Percentiles rank a stretch among this genome's conserved stretches.
Conservation (phyloP, 2,797 vertebrate genomes). For the Tachyglossus aculeatus region DNA sequence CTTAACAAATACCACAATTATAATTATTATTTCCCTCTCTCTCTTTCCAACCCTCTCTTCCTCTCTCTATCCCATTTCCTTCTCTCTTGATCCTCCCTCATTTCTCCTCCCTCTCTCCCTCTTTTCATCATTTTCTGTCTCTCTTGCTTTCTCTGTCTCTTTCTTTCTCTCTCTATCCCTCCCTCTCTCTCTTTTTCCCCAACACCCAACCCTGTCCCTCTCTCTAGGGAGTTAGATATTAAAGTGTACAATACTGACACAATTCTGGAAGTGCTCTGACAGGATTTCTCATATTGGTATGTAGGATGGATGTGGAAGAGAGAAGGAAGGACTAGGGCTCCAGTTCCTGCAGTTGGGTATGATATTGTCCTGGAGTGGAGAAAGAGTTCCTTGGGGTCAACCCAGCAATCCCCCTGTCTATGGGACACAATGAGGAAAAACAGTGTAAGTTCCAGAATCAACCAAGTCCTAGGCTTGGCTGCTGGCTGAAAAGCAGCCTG, state of each 20-base stretch:
- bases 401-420: too few relatives aligned
- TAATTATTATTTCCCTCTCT: too few relatives aligned
- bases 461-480: neutral
- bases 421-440: too few relatives aligned
- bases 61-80: too few relatives aligned
- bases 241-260: neutral
- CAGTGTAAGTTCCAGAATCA: too few relatives aligned
- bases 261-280: neutral
- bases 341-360: neutral
- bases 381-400: neutral
- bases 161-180: too few relatives aligned
- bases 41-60: too few relatives aligned
- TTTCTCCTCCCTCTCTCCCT: neutral
- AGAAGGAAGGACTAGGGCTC: neutral
- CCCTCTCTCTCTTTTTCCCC: neutral
- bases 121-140: too few relatives aligned
- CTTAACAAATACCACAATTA: too few relatives aligned
- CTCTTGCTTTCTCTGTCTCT: too few relatives aligned
- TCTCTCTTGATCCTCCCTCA: too few relatives aligned
- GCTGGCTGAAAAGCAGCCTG: neutral
- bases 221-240: neutral
- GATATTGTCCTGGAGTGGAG: neutral
- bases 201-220: neutral
- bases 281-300: neutral
- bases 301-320: neutral